Evolutionary conservation across 2,797 vertebrate species (phyloP), one percentile per base, ranked within the genome.

Genomic region (Potorous gilbertii): DNA sequence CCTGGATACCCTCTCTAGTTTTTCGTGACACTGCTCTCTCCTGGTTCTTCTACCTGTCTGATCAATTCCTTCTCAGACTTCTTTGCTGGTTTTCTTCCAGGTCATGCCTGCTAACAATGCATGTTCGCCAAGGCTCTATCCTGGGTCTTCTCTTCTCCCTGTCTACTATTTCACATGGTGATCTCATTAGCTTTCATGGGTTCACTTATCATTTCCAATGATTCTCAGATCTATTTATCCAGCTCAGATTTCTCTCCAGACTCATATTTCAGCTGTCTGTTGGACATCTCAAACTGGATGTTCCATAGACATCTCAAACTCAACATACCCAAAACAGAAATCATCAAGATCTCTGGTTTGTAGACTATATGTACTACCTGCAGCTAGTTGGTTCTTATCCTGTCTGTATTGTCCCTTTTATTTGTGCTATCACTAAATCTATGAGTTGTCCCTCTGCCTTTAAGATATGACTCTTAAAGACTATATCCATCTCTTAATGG

Each of bases 231-330:
- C 34, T 92, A n/a, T 56, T 6, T 91, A 56, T 34, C 57, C 92
- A 55, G 14, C 62, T 92, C 74, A 91, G 28, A 40, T 40, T 81
- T 93, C 90, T 91, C 59, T 93, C 40, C 54, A 92, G 91, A 93
- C 52, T 56, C 55, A 56, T 92, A 55, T 90, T 18, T 96, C 40
- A 93, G 55, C 93, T 95, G 93, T 87, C 92, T 93, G 50, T 54
- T 57, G 56, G 27, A 57, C 40, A 90, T 54, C 62, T 90, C 57
- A 66, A 92, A 90, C 87, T 62, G 92, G 59, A 52, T 94, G 34
- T 92, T 91, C 91, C 56, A 56, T 24, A 56, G 55, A 6, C 56
- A 56, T 52, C 52, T 52, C 52, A 52, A 52, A 6, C 52, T 52
- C 5, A 52, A 52, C 52, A 52, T 52, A 52, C 52, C 52, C 52